A percentile compares a stretch with the other conserved stretches of the same genome.
phyloP scores from a whole-genome alignment of 2,888 invertebrate genomes.

The Acutogordius australiensis region DNA sequence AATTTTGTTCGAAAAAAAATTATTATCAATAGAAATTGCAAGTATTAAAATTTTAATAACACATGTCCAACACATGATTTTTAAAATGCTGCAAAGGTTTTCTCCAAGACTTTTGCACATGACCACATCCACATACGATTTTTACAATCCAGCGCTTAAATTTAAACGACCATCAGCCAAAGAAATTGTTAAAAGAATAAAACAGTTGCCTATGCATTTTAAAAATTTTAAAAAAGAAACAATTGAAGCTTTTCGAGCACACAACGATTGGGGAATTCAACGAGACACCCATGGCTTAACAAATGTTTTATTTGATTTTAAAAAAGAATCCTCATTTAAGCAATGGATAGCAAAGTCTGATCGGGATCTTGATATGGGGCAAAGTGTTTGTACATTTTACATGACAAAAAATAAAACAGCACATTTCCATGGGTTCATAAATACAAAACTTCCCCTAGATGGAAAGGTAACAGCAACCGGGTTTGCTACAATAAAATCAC shows the following conservation, averaged over 20 bases:
- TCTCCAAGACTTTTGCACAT: no score
- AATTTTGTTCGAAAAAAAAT: no score
- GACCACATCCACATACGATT: no score
- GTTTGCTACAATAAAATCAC: background rate
- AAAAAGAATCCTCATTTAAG: background rate
- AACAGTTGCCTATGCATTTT: background rate
- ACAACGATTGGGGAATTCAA: no score
- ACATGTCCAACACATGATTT: no score
- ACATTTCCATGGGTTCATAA: background rate
- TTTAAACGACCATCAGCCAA: background rate
- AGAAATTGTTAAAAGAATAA: background rate
- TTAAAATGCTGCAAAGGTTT: no score
- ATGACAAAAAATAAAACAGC: slow-evolving; percentile 3
- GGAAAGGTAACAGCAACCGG: background rate
- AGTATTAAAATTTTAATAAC: no score
- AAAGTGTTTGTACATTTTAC: background rate
- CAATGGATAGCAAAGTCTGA: slow-evolving; percentile 1
- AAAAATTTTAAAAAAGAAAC: background rate
- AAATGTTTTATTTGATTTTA: slow-evolving; percentile 3
- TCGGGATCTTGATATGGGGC: background rate
- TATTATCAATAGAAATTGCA: no score
- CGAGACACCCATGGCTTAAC: background rate
- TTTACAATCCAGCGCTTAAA: background rate
- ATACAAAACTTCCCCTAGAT: background rate
- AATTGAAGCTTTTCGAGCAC: background rate